phyloP scores from a whole-genome alignment of 2,888 invertebrate species.

The Euspilapteryx auroguttella region DNA sequence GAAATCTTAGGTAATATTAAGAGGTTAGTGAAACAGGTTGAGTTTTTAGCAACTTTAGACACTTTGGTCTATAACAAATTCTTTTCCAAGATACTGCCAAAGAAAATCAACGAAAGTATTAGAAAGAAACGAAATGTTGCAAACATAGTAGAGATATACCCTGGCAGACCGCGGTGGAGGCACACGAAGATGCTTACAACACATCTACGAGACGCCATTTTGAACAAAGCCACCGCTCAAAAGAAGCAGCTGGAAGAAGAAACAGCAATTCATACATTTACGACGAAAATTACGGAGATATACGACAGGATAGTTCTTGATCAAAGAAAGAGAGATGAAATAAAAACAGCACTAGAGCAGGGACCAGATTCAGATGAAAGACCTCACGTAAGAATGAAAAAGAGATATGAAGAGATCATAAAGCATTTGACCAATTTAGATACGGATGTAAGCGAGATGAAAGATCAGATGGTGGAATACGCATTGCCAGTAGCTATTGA shows the following conservation, averaged over 20 bases:
- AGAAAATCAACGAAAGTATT: slow-evolving; percentile 22
- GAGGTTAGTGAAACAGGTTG: slow-evolving; percentile 57
- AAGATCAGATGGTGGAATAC: slow-evolving; percentile 20
- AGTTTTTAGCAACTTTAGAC: slow-evolving; percentile 51
- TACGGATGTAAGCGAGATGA: slow-evolving; percentile 23
- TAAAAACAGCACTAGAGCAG: not conserved
- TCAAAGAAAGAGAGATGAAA: slow-evolving; percentile 10
- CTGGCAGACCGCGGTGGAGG: slow-evolving; percentile 35
- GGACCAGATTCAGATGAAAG: slow-evolving; percentile 2
- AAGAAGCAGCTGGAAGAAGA: slow-evolving; percentile 35
- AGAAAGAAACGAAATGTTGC: slow-evolving; percentile 34
- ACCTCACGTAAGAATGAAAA: slow-evolving; percentile 12
- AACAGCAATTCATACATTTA: slow-evolving; percentile 24
- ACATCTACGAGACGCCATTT: slow-evolving; percentile 33
- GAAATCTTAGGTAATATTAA: slow-evolving; percentile 58
- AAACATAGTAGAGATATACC: slow-evolving; percentile 25
- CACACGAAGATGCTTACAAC: slow-evolving; percentile 29
- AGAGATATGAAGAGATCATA: slow-evolving; percentile 24
- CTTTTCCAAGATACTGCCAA: slow-evolving; percentile 33
- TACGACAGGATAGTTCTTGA: slow-evolving; percentile 24
- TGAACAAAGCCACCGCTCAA: slow-evolving; percentile 36
- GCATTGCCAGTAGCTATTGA: slow-evolving; percentile 24
- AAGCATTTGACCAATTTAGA: slow-evolving; percentile 29
- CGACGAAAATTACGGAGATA: slow-evolving; percentile 31
- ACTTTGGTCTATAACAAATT: slow-evolving; percentile 47